A percentile compares a stretch with the other conserved stretches of the same genome.
These are phyloP conservation scores for Amphipyra berbera DNA, from an alignment of 2,888 invertebrate genomes.

Conservation along the genomic window DNA sequence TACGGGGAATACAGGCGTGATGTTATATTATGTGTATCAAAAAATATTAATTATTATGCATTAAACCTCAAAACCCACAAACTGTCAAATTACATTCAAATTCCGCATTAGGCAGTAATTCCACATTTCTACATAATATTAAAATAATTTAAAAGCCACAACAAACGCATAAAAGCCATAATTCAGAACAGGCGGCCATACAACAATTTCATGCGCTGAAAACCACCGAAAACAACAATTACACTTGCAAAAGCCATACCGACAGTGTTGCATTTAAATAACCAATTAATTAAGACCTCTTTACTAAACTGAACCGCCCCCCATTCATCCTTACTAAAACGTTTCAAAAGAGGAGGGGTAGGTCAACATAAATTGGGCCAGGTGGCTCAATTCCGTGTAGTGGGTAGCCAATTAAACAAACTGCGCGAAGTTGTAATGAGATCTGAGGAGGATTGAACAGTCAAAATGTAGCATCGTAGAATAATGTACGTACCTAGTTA, in stretches of 20 bases:
- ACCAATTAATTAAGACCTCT: slow-evolving; percentile 58
- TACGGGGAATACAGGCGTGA: too few species aligned
- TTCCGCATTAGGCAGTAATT: slow-evolving; percentile 17
- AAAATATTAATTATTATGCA: too few species aligned
- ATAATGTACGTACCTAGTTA: slow-evolving; percentile 63
- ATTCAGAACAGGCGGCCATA: slow-evolving; percentile 51
- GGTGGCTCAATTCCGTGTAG: slow-evolving; percentile 59
- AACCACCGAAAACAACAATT: slow-evolving; percentile 65
- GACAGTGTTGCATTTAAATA: slow-evolving; percentile 66
- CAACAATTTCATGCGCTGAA: slow-evolving; percentile 65
- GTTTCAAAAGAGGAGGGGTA: slow-evolving; percentile 12
- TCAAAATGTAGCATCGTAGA: slow-evolving; percentile 61
- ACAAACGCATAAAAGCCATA: slow-evolving; percentile 44
- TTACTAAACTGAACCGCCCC: slow-evolving; percentile 25
- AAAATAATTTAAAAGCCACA: slow-evolving; percentile 44
- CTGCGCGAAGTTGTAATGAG: slow-evolving; percentile 71
- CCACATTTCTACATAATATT: slow-evolving; percentile 19
- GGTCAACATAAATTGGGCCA: slow-evolving; percentile 59
- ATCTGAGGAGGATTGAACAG: slow-evolving; percentile 70
- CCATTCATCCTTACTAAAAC: slow-evolving; percentile 20
- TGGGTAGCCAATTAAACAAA: slow-evolving; percentile 73
- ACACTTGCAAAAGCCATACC: slow-evolving; percentile 58
- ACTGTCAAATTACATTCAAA: slow-evolving; percentile 3
- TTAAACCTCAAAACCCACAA: too few species aligned
- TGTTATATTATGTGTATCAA: too few species aligned